Base-by-base conservation (phyloP, 2,797 vertebrate species). In the Pantherophis alleghaniensis region DNA sequence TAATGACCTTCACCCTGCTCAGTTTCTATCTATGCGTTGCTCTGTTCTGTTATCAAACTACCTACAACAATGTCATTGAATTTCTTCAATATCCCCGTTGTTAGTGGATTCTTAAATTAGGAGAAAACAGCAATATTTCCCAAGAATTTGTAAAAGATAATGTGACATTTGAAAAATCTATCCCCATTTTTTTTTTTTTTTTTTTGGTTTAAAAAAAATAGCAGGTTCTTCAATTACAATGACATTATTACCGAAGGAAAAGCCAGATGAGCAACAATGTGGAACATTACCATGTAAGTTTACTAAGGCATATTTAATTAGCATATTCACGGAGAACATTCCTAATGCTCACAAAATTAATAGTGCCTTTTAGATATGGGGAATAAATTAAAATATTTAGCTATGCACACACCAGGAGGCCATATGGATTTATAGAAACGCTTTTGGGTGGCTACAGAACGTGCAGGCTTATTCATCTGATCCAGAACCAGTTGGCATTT, bases 251-350 rank as follows among this genome's bases (percentile, higher is more conserved):
- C 18, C 0, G 22, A 55, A 69, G 28, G 61, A 32, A 56, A 66
- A 51, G 51, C 22, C 20, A 69, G 63, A 61, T 28, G 24, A 32
- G 16, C 28, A 32, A 28, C n/a, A 16, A n/a, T 56, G 28, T 56
- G 51, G 47, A 55, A 69, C 53, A 13, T 32, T 53, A 90, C 53
- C 59, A 69, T 56, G 16, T 28, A 90, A 55, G 61, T 32, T 55
- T 90, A 55, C 20, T 32, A 69, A 66, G 89, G 63, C 28, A n/a
- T 69, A 55, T 90, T 74, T 90, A 66, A 90, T 90, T 66, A 90
- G 47, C 51, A 90, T 69, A 55, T 56, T 90, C 53, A 53, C 63
- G 24, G 61, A 90, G 89, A 90, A 74, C 63, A 90, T 22, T 56
- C 28, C 53, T 66, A 74, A 90, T 24, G 16, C 28, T 55, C 47